Conservation (phyloP, 2,797 vertebrate genomes). For the Orestias chungarensis region DNA sequence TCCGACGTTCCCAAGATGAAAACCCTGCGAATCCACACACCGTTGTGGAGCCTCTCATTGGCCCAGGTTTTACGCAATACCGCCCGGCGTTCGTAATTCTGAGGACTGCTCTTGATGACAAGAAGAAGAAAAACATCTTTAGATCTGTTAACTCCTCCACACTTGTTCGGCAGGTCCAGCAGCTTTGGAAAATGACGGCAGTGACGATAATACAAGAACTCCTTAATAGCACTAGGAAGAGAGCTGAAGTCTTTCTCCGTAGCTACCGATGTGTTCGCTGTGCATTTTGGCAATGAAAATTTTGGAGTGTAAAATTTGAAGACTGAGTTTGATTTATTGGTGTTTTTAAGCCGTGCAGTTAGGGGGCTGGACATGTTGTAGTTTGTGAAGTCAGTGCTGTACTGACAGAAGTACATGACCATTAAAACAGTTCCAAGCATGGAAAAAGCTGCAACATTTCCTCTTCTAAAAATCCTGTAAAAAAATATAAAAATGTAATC, state of each 20-base stretch:
- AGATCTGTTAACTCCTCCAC: slow-evolving; percentile 56
- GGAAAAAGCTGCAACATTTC: neutral
- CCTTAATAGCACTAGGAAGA: slow-evolving; percentile 68
- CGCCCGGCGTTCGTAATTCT: slow-evolving; percentile 82
- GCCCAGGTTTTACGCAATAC: slow-evolving; percentile 87
- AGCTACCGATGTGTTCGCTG: slow-evolving; percentile 53
- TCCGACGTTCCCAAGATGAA: slow-evolving; percentile 77
- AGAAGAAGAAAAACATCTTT: slow-evolving; percentile 80
- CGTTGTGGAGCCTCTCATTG: slow-evolving; percentile 65
- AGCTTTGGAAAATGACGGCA: slow-evolving; percentile 78
- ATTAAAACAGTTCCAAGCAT: neutral
- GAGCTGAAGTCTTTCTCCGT: slow-evolving; percentile 58
- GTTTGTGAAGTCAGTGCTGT: neutral
- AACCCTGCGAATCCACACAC: slow-evolving; percentile 71
- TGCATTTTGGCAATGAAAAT: slow-evolving; percentile 43
- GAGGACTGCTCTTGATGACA: slow-evolving; percentile 82
- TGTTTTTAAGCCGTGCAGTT: fast-evolving
- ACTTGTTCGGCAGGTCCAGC: slow-evolving; percentile 76
- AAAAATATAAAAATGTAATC: neutral
- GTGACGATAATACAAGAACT: slow-evolving; percentile 81
- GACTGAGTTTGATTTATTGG: neutral
- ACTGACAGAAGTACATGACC: neutral
- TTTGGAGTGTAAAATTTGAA: neutral
- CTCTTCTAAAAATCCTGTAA: slow-evolving; percentile 4
- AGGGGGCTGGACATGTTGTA: neutral